A percentile compares a stretch with the other conserved stretches of the same genome.
Evolutionary conservation across 92 coral and sea anemone genomes (phyloP).

Genomic region (Meandrina meandrites): DNA sequence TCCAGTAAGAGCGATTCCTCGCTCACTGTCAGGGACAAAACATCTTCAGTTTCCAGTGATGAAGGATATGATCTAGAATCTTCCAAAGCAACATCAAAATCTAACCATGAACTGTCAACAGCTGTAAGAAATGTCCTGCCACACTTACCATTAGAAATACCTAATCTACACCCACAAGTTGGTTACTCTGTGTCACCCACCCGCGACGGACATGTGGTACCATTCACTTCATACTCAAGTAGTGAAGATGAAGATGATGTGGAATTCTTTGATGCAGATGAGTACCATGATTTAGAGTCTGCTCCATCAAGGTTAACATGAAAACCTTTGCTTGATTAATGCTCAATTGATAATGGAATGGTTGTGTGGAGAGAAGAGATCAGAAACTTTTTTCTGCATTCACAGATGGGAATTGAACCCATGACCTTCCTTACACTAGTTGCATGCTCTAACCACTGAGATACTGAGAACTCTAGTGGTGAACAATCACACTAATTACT

Average conservation of each 20-base stretch:
- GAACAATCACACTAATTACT: too few species aligned
- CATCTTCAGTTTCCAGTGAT: conserved; percentile 44
- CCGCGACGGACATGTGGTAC: conserved; percentile 70
- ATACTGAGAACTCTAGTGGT: too few species aligned
- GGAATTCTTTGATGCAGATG: conserved; percentile 98
- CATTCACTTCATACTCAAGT: conserved; percentile 93
- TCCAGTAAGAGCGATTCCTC: conserved; percentile 85
- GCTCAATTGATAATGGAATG: too few species aligned
- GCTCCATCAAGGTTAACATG: conserved; percentile 20
- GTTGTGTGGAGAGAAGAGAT: too few species aligned
- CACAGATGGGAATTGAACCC: too few species aligned
- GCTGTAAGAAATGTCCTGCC: conserved; percentile 15
- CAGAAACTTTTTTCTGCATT: too few species aligned
- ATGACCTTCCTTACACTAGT: too few species aligned
- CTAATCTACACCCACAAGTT: conserved; percentile 48
- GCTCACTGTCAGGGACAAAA: conserved; percentile 55
- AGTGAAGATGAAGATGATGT: conserved; percentile 95
- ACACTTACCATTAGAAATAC: conserved; percentile 14
- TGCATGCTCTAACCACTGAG: too few species aligned
- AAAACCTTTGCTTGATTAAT: neutral
- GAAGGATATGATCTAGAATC: conserved; percentile 33
- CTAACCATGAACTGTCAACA: conserved; percentile 65
- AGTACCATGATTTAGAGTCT: conserved; percentile 64
- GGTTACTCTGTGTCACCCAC: conserved; percentile 74
- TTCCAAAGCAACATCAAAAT: conserved; percentile 69